Evolutionary conservation across 2,888 invertebrate genomes (phyloP).

Genomic region (Ornithoptera priamus): DNA sequence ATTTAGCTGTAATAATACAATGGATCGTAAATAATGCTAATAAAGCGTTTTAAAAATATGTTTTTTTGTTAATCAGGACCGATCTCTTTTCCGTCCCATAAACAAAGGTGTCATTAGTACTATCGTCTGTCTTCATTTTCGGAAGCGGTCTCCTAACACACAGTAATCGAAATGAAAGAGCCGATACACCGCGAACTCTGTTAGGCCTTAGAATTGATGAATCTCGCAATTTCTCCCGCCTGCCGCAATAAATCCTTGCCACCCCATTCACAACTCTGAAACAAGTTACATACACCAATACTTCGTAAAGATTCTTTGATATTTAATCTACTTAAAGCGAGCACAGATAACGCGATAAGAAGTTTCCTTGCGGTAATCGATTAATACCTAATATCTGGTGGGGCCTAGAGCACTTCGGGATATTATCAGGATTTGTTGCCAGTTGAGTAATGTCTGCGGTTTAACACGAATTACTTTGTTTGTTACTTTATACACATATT

Average conservation of each 20-base stretch:
- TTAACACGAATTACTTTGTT: background rate
- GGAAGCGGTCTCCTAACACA: no score
- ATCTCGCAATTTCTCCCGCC: constrained; percentile 1
- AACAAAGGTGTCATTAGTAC: no score
- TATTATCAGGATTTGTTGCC: constrained; percentile 42
- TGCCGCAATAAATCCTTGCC: background rate
- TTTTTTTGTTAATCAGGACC: no score
- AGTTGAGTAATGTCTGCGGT: constrained; percentile 27
- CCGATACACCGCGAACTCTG: background rate
- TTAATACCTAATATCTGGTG: constrained; percentile 49
- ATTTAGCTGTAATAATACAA: no score
- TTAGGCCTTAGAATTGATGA: constrained; percentile 1
- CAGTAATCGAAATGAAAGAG: background rate
- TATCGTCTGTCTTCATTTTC: no score
- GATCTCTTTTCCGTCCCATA: no score
- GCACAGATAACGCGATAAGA: constrained; percentile 37
- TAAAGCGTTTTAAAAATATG: no score
- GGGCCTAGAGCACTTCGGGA: constrained; percentile 51
- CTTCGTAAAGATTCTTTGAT: constrained; percentile 24
- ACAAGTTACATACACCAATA: constrained; percentile 40
- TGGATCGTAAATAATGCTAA: no score
- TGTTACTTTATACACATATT: background rate
- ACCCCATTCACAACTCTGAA: constrained; percentile 6
- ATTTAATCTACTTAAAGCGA: constrained; percentile 26
- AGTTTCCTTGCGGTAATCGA: constrained; percentile 46